Percentiles rank a stretch among this genome's conserved stretches.
phyloP scores from a whole-genome alignment of 1,140 invertebrate species.

The Akabosia matsudoensis region DNA sequence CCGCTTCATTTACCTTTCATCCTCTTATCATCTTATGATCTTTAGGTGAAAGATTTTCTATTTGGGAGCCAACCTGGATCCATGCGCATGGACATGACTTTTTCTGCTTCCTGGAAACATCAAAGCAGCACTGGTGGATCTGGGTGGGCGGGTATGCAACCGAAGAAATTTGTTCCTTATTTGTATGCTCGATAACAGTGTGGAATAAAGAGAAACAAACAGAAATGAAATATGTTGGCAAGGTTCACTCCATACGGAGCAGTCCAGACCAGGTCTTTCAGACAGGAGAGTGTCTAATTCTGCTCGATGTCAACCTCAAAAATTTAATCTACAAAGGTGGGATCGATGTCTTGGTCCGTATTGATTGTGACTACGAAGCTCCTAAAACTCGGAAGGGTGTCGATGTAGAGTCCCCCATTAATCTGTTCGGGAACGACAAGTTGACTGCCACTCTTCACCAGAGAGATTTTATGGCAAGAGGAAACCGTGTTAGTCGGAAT shows the following conservation, averaged over 20 bases:
- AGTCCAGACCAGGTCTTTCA: background rate
- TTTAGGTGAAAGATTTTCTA: background rate
- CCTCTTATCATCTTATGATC: background rate
- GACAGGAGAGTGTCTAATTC: slow-evolving; percentile 7
- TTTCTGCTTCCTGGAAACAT: slow-evolving; percentile 6
- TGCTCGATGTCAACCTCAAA: background rate
- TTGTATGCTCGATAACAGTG: background rate
- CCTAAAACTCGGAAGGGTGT: slow-evolving; percentile 7
- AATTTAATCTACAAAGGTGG: slow-evolving; percentile 17
- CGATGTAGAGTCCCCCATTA: background rate
- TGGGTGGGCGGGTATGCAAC: slow-evolving; percentile 4
- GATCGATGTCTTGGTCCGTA: slow-evolving; percentile 17
- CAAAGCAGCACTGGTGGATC: slow-evolving; percentile 5
- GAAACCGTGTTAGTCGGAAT: background rate
- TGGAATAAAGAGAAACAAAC: slow-evolving; percentile 9
- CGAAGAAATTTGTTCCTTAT: background rate
- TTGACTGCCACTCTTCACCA: background rate
- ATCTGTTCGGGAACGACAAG: background rate
- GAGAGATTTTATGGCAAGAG: background rate
- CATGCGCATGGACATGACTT: background rate
- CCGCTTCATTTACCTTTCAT: background rate
- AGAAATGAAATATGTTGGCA: background rate
- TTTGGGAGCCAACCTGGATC: slow-evolving; percentile 28
- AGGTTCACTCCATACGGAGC: background rate
- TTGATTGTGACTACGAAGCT: background rate